phyloP scores from a whole-genome alignment of 2,797 vertebrate species.

The Sebastes melanostomus region DNA sequence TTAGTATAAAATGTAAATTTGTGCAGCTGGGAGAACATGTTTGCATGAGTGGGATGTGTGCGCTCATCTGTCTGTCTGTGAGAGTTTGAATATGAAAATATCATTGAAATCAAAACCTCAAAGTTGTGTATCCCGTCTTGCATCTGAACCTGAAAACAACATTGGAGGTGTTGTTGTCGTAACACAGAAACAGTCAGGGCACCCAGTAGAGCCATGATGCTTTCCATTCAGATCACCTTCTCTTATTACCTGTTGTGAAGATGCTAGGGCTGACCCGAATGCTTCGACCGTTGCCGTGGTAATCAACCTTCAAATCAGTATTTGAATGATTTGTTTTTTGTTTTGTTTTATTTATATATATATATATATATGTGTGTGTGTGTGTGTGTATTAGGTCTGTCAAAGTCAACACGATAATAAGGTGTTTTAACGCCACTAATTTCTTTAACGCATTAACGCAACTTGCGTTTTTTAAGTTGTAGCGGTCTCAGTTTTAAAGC shows the following conservation, averaged over 20 bases:
- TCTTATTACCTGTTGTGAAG: neutral
- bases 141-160: constrained; percentile 10
- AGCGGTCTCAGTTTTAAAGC: no score
- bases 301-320: no score
- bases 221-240: constrained; percentile 51
- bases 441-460: no score
- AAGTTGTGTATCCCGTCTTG: constrained; percentile 14
- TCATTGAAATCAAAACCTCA: neutral
- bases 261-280: neutral
- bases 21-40: neutral
- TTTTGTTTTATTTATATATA: no score
- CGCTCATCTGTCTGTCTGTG: neutral
- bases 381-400: no score
- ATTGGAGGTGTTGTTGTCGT: neutral
- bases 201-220: neutral
- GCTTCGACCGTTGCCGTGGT: no score
- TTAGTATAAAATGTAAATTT: constrained; percentile 56
- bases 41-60: constrained; percentile 37
- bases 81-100: neutral
- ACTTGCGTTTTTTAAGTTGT: no score
- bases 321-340: no score
- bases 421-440: no score
- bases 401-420: no score
- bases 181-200: neutral
- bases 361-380: no score